phyloP scores from a whole-genome alignment of 2,888 invertebrate genomes.

The Abrostola tripartita region DNA sequence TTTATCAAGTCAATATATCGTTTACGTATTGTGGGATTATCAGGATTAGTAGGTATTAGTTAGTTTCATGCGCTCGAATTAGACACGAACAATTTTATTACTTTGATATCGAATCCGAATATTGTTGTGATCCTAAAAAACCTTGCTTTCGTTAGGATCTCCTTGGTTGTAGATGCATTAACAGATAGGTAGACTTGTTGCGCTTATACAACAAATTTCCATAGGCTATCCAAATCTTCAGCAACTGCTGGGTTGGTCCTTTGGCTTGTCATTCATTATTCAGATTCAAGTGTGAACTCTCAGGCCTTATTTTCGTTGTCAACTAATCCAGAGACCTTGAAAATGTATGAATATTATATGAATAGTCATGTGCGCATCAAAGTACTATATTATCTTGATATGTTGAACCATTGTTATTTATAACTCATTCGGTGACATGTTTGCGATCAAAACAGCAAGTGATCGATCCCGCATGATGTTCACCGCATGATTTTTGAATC shows the following conservation, averaged over 20 bases:
- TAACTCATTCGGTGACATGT: slow-evolving; percentile 13
- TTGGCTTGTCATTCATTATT: too few species aligned
- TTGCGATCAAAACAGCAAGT: slow-evolving; percentile 1
- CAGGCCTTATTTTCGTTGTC: too few species aligned
- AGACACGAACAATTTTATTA: neutral
- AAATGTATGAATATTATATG: neutral
- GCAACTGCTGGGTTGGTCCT: too few species aligned
- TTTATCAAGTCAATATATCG: slow-evolving; percentile 19
- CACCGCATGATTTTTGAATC: slow-evolving; percentile 30
- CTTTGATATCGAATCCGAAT: too few species aligned
- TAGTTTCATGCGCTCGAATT: neutral
- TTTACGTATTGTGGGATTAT: slow-evolving; percentile 10
- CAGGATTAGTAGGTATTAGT: neutral
- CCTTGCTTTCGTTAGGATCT: too few species aligned
- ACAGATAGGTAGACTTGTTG: too few species aligned
- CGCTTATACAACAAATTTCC: too few species aligned
- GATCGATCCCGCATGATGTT: slow-evolving; percentile 22
- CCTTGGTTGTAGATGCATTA: too few species aligned
- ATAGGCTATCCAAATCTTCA: too few species aligned
- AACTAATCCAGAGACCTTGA: neutral
- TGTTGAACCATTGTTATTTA: slow-evolving; percentile 11
- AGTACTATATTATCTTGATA: slow-evolving; percentile 30
- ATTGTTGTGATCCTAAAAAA: too few species aligned
- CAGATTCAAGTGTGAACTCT: too few species aligned
- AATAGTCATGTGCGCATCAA: slow-evolving; percentile 12